Percentiles rank a stretch among this genome's conserved stretches.
Evolutionary conservation across 2,888 invertebrate species (phyloP).

Genomic region (Odontothrips loti): DNA sequence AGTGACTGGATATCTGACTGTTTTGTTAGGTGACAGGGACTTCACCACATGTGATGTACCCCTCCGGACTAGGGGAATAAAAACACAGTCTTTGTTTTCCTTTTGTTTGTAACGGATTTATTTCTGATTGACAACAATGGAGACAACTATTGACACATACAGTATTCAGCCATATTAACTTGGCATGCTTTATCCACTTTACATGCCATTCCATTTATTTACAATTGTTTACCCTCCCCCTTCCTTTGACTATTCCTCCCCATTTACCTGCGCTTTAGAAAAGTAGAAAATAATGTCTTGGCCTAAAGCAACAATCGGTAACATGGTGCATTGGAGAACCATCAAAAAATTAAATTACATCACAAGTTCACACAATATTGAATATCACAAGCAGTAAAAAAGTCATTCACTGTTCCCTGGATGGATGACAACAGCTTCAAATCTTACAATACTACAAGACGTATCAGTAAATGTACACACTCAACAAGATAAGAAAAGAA

Average conservation of each 20-base stretch:
- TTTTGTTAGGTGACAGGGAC: no score
- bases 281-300: background rate
- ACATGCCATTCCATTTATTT: background rate
- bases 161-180: no score
- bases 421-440: no score
- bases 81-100: background rate
- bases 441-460: no score
- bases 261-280: background rate
- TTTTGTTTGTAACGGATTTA: background rate
- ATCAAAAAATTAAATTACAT: background rate
- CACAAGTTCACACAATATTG: background rate
- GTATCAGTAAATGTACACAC: no score
- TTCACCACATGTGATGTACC: no score
- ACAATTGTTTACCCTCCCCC: background rate
- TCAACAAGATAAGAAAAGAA: no score
- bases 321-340: background rate
- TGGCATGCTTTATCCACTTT: no score
- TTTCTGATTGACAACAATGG: no score
- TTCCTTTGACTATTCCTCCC: background rate
- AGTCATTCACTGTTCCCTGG: background rate
- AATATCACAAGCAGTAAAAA: constrained; percentile 1
- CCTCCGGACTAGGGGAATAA: no score
- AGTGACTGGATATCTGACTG: no score
- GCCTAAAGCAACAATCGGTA: background rate
- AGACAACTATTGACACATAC: no score